These are phyloP conservation scores for Sterna hirundo DNA, from an alignment of 2,113 vertebrate species.

Conservation along the genomic window DNA sequence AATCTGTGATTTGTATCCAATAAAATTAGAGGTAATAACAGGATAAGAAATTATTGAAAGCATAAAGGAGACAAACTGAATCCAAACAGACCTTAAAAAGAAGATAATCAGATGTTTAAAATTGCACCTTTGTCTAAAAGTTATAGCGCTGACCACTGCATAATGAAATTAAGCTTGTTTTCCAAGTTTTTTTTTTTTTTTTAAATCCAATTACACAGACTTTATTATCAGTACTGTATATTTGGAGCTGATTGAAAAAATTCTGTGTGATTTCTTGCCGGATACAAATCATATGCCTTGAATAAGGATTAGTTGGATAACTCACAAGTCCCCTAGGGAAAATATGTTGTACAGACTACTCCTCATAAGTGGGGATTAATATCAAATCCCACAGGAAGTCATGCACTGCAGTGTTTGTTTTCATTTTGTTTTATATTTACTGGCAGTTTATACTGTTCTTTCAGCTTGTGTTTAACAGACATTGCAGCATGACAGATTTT, in stretches of 20 bases:
- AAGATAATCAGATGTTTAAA: not conserved
- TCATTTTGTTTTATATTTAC: conserved; percentile 55
- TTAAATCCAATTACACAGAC: not conserved
- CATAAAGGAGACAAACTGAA: not conserved
- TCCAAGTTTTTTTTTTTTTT: not conserved
- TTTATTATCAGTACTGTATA: conserved; percentile 26
- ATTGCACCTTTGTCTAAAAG: not conserved
- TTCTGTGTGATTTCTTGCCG: not conserved
- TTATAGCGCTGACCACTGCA: not conserved
- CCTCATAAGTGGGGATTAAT: conserved; percentile 59
- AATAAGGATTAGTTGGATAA: conserved; percentile 53
- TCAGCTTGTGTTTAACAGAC: conserved; percentile 32
- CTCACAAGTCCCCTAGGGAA: conserved; percentile 46
- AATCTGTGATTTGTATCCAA: not conserved
- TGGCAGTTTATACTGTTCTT: conserved; percentile 54
- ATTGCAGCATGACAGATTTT: conserved; percentile 12
- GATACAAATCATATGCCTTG: conserved; percentile 49
- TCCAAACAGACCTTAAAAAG: not conserved
- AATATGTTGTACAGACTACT: conserved; percentile 59
- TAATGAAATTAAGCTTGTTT: not conserved
- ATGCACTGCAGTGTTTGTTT: conserved; percentile 59
- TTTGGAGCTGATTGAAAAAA: conserved; percentile 34
- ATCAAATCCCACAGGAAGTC: conserved; percentile 62
- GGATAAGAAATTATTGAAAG: not conserved
- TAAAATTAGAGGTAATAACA: not conserved